Conservation (phyloP, 2,797 vertebrate genomes). For the Ispidina picta region DNA sequence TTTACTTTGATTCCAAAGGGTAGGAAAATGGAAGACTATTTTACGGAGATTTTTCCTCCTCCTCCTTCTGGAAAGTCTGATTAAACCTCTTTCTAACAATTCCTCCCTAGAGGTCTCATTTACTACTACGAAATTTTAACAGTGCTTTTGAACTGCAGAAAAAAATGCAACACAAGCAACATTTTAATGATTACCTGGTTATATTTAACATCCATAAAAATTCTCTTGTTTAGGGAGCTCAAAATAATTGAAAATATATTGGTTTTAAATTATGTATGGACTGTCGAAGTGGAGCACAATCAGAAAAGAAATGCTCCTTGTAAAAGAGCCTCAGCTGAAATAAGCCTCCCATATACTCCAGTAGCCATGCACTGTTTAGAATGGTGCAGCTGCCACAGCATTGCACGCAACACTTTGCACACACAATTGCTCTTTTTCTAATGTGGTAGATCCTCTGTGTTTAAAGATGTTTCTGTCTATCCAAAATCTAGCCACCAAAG, state of each 20-base stretch:
- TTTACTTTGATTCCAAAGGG: conserved; percentile 26
- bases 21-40: conserved; percentile 9
- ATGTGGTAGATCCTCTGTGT: neutral
- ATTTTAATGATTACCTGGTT: conserved; percentile 79
- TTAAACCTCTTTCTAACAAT: conserved; percentile 61
- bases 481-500: neutral
- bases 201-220: conserved; percentile 70
- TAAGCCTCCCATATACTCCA: neutral
- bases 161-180: conserved; percentile 70
- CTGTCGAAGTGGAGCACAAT: neutral
- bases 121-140: conserved; percentile 70
- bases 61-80: conserved; percentile 46
- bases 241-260: conserved; percentile 74
- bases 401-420: no score
- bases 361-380: neutral
- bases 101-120: conserved; percentile 80
- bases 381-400: neutral
- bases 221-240: conserved; percentile 69
- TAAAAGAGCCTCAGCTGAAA: neutral
- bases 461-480: neutral
- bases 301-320: neutral
- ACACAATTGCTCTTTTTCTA: neutral
- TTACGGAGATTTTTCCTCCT: neutral
- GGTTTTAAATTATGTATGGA: conserved; percentile 74
- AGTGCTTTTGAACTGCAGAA: conserved; percentile 70